phyloP scores from a whole-genome alignment of 1,140 invertebrate genomes.

The Probaryconus sp. region DNA sequence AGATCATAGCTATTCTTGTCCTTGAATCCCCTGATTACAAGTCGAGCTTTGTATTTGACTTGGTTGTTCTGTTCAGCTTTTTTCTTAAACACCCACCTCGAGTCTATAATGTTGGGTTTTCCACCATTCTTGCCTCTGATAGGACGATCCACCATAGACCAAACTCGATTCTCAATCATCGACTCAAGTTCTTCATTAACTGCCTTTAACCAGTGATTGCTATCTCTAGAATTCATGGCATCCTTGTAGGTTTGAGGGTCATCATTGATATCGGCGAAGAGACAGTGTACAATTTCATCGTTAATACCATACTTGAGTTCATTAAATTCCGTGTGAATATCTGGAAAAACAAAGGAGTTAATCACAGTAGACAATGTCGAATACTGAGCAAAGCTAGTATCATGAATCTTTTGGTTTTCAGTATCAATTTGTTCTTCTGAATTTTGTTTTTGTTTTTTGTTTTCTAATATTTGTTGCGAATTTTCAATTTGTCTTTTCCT shows the following conservation, averaged over 20 bases:
- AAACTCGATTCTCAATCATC: constrained; percentile 12
- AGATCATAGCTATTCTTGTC: constrained; percentile 50
- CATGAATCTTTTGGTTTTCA: too few relatives aligned
- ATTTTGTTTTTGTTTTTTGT: too few relatives aligned
- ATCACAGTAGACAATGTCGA: too few relatives aligned
- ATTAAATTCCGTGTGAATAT: too few relatives aligned
- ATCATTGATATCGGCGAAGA: background rate
- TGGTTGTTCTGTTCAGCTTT: background rate
- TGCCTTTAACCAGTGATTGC: constrained; percentile 39
- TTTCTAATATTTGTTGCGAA: too few relatives aligned
- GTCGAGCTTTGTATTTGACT: constrained; percentile 7
- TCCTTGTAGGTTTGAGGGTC: constrained; percentile 9
- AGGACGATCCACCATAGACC: constrained; percentile 1
- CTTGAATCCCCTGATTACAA: constrained; percentile 17
- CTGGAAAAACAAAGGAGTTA: too few relatives aligned
- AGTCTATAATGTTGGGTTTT: constrained; percentile 20
- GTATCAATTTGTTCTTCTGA: too few relatives aligned
- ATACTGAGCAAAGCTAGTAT: too few relatives aligned
- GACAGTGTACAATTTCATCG: background rate
- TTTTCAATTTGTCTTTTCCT: too few relatives aligned
- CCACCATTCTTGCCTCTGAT: background rate
- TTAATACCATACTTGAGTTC: background rate
- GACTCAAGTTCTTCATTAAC: constrained; percentile 11
- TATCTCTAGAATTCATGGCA: background rate
- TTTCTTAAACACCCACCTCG: background rate